phyloP scores from a whole-genome alignment of 2,797 vertebrate genomes.

The Danio kyathit region DNA sequence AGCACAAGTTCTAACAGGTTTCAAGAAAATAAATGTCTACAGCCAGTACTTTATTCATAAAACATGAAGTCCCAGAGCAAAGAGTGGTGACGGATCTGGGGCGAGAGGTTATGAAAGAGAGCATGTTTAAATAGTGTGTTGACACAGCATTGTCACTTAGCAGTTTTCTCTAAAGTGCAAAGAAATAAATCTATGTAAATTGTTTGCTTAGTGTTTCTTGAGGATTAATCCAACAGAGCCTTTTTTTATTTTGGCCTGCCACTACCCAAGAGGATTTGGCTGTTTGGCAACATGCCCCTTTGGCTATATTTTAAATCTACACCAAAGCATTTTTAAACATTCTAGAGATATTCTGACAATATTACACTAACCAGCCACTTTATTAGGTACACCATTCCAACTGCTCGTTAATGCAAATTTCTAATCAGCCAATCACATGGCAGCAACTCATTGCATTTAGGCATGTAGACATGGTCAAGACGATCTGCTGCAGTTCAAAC shows the following conservation, averaged over 20 bases:
- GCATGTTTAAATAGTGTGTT: neutral
- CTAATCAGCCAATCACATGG: too few relatives aligned
- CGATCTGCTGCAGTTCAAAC: too few relatives aligned
- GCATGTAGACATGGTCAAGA: too few relatives aligned
- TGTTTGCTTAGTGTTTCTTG: neutral
- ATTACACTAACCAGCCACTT: too few relatives aligned
- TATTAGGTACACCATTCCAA: too few relatives aligned
- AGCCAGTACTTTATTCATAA: neutral
- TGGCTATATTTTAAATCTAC: neutral
- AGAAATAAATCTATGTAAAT: neutral
- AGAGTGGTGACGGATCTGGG: neutral
- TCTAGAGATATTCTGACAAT: too few relatives aligned
- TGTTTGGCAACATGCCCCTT: neutral
- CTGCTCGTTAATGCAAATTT: too few relatives aligned
- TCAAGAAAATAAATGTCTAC: neutral
- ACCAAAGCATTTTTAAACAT: neutral
- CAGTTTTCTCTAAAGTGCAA: neutral
- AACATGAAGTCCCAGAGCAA: neutral
- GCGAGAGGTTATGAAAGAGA: neutral
- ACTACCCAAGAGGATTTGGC: neutral
- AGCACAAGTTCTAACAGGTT: neutral
- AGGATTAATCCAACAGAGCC: neutral
- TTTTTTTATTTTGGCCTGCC: neutral
- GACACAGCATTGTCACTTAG: neutral
- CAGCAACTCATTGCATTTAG: too few relatives aligned